Conservation (phyloP, 2,113 vertebrate species). For the Acanthisitta chloris region DNA sequence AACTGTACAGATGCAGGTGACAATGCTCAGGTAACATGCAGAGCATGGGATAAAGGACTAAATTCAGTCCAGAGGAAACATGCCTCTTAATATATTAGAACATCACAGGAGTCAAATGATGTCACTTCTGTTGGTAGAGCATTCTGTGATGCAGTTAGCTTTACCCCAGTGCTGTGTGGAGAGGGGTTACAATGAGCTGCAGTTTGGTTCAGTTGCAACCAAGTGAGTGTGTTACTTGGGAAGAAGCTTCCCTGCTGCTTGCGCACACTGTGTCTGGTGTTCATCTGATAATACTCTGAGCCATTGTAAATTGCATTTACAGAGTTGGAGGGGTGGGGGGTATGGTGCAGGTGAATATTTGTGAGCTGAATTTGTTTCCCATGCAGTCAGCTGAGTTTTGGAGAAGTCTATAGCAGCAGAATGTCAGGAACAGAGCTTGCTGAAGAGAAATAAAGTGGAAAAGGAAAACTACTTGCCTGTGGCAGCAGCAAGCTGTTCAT, state of each 20-base stretch:
- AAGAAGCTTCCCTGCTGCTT: background rate
- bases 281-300: background rate
- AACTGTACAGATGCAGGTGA: background rate
- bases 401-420: background rate
- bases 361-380: background rate
- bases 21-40: fast-evolving
- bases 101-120: background rate
- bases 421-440: background rate
- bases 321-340: background rate
- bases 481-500: background rate
- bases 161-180: background rate
- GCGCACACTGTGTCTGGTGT: fast-evolving
- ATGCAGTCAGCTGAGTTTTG: background rate
- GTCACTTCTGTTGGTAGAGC: background rate
- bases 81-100: background rate
- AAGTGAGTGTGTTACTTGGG: background rate
- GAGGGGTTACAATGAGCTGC: background rate
- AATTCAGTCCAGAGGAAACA: background rate
- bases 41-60: background rate
- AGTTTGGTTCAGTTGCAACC: background rate
- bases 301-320: background rate
- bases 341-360: background rate
- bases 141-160: background rate
- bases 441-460: background rate
- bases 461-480: background rate